Base-by-base conservation (phyloP, 1,140 invertebrate species). In the Drosophila lacteicornis region DNA sequence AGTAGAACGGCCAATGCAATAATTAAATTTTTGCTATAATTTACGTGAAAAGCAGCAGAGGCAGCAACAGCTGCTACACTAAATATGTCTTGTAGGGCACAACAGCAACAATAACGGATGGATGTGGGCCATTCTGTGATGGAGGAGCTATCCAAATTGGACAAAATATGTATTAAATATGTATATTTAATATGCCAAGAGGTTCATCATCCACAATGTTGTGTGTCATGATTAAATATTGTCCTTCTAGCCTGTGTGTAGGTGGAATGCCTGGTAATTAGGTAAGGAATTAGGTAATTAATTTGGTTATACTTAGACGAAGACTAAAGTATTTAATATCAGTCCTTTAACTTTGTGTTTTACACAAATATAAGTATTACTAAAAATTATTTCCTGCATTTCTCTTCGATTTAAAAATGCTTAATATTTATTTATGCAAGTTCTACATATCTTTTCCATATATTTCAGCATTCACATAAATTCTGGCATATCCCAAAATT, bases 21-120 rank as follows among this genome's bases (percentile, higher is more conserved):
- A 86, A 86, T 86, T 86, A 86, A 86, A 86, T 86, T 86, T 71
- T 73, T 70, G 76, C 67, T 66, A 80, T 80, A 83, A 86, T 86
- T 86, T 87, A 87, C 85, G 84, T 70, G 67, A 56, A 70, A 69
- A 58, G 60, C 59, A 74, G 65, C 43, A 40, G 25, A 61, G 15
- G 50, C 73, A 83, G 60, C 69, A 82, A 82, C 80, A 83, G 77
- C 80, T 76, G 80, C 56, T 80, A 25, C 47, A 22, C 27, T 9
- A 49, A 59, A 55, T 67, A 8, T 67, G 55, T 76, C 62, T 38
- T 30, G 17, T 42, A 56, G 45, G 74, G 22, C 40, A 13, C 38
- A 25, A 65, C 19, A 7, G 22, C 67, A 40, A 33, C 46, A 68
- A 45, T 53, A 62, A 63, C 56, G 65, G 69, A 75, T 62, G 42